These are phyloP conservation scores for Dorcus parallelipipedus DNA, from an alignment of 2,888 invertebrate genomes.

Conservation along the genomic window DNA sequence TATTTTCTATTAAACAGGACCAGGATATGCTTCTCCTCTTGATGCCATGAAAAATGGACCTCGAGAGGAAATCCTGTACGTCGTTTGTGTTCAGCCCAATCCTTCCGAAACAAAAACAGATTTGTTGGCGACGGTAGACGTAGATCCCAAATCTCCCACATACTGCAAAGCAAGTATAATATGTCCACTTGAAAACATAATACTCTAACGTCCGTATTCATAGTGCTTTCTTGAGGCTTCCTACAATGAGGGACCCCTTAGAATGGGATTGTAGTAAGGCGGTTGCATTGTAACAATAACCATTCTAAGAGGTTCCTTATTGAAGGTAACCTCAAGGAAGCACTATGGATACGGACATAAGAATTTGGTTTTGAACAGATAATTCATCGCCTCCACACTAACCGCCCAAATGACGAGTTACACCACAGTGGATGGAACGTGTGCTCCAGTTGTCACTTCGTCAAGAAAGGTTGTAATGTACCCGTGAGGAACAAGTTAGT, in stretches of 20 bases:
- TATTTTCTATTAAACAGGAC: slow-evolving; percentile 49
- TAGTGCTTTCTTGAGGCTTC: too few species aligned
- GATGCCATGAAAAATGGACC: slow-evolving; percentile 83
- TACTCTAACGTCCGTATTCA: too few species aligned
- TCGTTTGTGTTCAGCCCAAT: slow-evolving; percentile 82
- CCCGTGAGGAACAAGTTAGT: slow-evolving; percentile 74
- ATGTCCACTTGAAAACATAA: not conserved
- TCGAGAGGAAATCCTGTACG: slow-evolving; percentile 82
- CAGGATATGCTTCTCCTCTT: slow-evolving; percentile 74
- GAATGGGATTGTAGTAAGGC: too few species aligned
- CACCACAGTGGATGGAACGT: slow-evolving; percentile 98
- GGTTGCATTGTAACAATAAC: too few species aligned
- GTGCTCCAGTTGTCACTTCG: slow-evolving; percentile 83
- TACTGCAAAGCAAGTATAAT: slow-evolving; percentile 68
- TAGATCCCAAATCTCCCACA: slow-evolving; percentile 80
- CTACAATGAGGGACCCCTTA: too few species aligned
- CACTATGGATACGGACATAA: too few species aligned
- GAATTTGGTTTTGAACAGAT: slow-evolving; percentile 57
- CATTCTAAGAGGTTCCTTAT: too few species aligned
- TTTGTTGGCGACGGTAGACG: slow-evolving; percentile 87
- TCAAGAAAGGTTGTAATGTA: slow-evolving; percentile 42
- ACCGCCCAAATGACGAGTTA: slow-evolving; percentile 77
- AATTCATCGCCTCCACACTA: slow-evolving; percentile 79
- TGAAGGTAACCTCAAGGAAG: too few species aligned
- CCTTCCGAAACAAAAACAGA: slow-evolving; percentile 66